Conservation (phyloP, 1,140 invertebrate genomes). For the Scaptomyza hsui region DNA sequence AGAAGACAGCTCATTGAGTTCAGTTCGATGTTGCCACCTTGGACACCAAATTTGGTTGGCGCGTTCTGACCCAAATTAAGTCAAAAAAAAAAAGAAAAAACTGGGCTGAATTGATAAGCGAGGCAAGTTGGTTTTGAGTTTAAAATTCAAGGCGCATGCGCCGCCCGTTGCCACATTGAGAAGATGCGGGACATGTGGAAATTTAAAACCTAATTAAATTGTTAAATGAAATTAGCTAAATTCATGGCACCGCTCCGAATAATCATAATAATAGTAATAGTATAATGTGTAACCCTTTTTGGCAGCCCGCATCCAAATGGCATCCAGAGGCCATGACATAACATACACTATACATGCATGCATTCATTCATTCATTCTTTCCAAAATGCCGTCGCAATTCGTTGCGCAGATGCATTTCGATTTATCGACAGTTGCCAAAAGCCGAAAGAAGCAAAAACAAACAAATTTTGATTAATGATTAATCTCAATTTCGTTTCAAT, state of each 20-base stretch:
- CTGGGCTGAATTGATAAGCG: slow-evolving; percentile 18
- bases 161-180: slow-evolving; percentile 19
- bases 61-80: slow-evolving; percentile 38
- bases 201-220: slow-evolving; percentile 74
- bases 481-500: neutral
- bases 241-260: slow-evolving; percentile 21
- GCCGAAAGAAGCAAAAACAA: no score
- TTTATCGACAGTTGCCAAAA: slow-evolving; percentile 29
- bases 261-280: no score
- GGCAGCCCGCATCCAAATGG: slow-evolving; percentile 51
- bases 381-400: slow-evolving; percentile 40
- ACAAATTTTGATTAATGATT: slow-evolving; percentile 63
- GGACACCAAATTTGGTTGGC: slow-evolving; percentile 5
- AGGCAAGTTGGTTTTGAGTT: slow-evolving; percentile 2
- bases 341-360: slow-evolving; percentile 45
- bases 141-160: slow-evolving; percentile 54
- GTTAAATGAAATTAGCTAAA: slow-evolving; percentile 76
- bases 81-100: no score
- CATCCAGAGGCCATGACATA: slow-evolving; percentile 44
- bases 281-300: slow-evolving; percentile 61
- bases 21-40: slow-evolving; percentile 25
- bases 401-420: slow-evolving; percentile 58
- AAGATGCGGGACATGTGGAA: slow-evolving; percentile 76
- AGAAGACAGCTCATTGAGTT: neutral
- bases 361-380: slow-evolving; percentile 20